Evolutionary conservation across 2,113 vertebrate species (phyloP).

Genomic region (Periophthalmus modestus): DNA sequence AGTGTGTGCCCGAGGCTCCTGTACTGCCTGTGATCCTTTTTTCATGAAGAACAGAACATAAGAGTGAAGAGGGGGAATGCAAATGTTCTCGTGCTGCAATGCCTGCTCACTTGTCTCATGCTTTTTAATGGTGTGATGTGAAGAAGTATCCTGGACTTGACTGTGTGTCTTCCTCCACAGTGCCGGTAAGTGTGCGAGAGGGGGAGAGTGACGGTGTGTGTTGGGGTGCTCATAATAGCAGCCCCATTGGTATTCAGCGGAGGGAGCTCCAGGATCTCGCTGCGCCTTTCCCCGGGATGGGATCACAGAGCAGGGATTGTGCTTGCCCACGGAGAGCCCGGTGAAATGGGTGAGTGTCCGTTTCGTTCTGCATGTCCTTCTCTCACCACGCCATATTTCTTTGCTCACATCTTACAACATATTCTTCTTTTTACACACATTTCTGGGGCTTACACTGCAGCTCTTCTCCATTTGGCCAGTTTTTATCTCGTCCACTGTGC

Average conservation of each 20-base stretch:
- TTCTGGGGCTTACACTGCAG: conserved; percentile 30
- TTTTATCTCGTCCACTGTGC: conserved; percentile 33
- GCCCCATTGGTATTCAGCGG: conserved; percentile 81
- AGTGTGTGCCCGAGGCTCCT: conserved; percentile 35
- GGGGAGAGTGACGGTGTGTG: conserved; percentile 36
- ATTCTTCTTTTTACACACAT: conserved; percentile 21
- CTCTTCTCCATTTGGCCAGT: conserved; percentile 34
- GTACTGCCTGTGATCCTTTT: conserved; percentile 48
- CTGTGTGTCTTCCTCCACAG: conserved; percentile 59
- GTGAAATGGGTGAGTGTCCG: conserved; percentile 75
- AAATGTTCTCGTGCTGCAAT: conserved; percentile 51
- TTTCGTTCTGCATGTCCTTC: conserved; percentile 24
- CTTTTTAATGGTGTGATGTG: conserved; percentile 25
- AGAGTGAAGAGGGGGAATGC: conserved; percentile 32
- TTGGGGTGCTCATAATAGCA: conserved; percentile 67
- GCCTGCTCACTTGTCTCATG: conserved; percentile 31
- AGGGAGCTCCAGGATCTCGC: conserved; percentile 75
- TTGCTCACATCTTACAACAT: conserved; percentile 34
- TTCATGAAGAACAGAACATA: conserved; percentile 37
- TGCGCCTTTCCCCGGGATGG: conserved; percentile 77
- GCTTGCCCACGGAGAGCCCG: conserved; percentile 72
- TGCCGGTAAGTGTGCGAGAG: conserved; percentile 43
- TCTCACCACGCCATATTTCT: conserved; percentile 16
- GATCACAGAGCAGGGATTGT: conserved; percentile 84
- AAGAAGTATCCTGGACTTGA: conserved; percentile 62